These are phyloP conservation scores for Struthidea cinerea DNA, from an alignment of 2,113 vertebrate species.

Conservation along the genomic window DNA sequence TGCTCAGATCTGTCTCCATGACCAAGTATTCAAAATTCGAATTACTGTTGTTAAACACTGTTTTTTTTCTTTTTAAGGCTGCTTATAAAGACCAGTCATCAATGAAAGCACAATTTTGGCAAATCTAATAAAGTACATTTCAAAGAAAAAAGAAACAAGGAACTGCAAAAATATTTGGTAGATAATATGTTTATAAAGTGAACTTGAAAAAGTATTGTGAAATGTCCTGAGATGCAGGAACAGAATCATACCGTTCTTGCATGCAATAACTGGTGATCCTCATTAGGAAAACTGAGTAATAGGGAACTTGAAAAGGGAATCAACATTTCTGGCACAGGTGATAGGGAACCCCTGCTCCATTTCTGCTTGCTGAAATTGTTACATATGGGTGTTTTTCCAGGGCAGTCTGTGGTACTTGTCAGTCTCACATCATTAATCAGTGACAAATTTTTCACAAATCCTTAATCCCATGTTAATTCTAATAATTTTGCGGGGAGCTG, in stretches of 20 bases:
- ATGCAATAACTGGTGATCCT: background rate
- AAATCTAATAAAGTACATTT: background rate
- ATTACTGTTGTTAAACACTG: background rate
- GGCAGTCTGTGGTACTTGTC: conserved; percentile 11
- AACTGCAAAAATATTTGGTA: background rate
- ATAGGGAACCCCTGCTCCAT: background rate
- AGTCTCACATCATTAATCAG: conserved; percentile 60
- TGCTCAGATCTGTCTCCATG: background rate
- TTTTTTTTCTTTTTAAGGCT: background rate
- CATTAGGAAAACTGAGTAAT: background rate
- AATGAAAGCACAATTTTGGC: background rate
- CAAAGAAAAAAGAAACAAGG: background rate
- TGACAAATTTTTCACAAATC: conserved; percentile 54
- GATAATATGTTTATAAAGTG: background rate
- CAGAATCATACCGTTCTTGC: background rate
- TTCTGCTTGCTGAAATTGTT: conserved; percentile 6
- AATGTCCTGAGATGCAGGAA: background rate
- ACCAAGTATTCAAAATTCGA: background rate
- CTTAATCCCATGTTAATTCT: conserved; percentile 66
- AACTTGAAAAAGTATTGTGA: background rate
- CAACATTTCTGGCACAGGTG: background rate
- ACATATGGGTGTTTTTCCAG: conserved; percentile 25
- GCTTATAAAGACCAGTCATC: background rate
- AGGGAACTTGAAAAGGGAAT: background rate
- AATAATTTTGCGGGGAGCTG: conserved; percentile 70